A percentile compares a stretch with the other conserved stretches of the same genome.
phyloP scores from a whole-genome alignment of 2,113 vertebrate species.

The Pygoscelis adeliae region DNA sequence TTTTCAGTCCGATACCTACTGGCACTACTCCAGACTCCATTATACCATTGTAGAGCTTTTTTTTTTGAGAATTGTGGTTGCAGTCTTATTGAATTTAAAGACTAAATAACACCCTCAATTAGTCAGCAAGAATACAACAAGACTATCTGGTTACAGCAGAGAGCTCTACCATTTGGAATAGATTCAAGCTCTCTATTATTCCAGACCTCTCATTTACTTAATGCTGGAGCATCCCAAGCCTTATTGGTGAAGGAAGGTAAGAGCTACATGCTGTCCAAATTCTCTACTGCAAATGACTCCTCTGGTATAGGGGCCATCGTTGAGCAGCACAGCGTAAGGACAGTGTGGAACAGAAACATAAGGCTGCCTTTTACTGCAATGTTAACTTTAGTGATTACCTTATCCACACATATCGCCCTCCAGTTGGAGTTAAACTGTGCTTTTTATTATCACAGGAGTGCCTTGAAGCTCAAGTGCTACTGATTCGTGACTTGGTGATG shows the following conservation, averaged over 20 bases:
- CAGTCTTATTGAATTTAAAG: not conserved
- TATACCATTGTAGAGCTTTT: not conserved
- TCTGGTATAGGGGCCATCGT: accelerated
- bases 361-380: not conserved
- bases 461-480: not conserved
- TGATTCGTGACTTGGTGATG: not conserved
- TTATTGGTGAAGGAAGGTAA: not conserved
- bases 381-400: not conserved
- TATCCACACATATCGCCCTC: accelerated
- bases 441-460: not conserved
- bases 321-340: not conserved
- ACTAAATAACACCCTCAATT: conserved; percentile 10
- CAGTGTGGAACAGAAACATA: not conserved
- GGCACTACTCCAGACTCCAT: not conserved
- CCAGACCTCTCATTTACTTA: not conserved
- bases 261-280: not conserved
- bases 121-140: conserved; percentile 13
- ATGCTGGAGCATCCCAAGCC: not conserved
- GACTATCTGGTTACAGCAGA: conserved; percentile 15
- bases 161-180: not conserved
- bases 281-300: not conserved
- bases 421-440: not conserved
- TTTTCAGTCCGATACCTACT: not conserved
- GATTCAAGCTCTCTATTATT: not conserved
- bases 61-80: not conserved